Conservation (phyloP, 35 echinoderm and acorn worm genomes). For the Ophioderma brevispina region DNA sequence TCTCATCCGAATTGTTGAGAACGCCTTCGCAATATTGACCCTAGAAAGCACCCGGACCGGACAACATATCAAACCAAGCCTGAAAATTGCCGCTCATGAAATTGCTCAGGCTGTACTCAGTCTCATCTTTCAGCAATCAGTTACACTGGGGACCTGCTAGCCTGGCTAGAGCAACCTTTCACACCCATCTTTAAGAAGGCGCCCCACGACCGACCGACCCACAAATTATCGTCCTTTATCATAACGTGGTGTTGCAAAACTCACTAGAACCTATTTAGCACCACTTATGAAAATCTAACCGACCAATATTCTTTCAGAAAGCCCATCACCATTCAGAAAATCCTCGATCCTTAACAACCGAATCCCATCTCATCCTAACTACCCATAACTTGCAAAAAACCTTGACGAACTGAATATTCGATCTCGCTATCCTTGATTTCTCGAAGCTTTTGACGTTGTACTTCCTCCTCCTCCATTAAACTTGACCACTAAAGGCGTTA, state of each 20-base stretch:
- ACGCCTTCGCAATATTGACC: too few species aligned
- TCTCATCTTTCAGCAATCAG: conserved; percentile 26
- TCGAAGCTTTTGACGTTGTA: conserved; percentile 47
- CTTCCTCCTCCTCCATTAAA: conserved; percentile 13
- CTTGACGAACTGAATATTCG: background rate
- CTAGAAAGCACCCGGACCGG: too few species aligned
- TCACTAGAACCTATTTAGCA: conserved; percentile 30
- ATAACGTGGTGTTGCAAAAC: conserved; percentile 23
- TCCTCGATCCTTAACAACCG: conserved; percentile 2
- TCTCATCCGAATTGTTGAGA: too few species aligned
- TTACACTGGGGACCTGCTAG: conserved; percentile 15
- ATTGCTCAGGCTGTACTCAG: conserved; percentile 29
- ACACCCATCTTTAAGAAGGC: conserved; percentile 58
- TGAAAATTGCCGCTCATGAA: conserved; percentile 13
- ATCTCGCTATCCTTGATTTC: conserved; percentile 49
- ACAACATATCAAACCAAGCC: conserved; percentile 14
- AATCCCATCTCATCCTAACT: conserved; percentile 35
- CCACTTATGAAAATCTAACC: background rate
- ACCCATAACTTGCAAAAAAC: conserved; percentile 23
- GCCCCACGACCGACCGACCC: background rate
- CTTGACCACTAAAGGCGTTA: conserved; percentile 45
- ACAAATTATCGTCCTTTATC: conserved; percentile 45
- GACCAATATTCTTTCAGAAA: conserved; percentile 23
- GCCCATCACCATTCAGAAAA: conserved; percentile 29
- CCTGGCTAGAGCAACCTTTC: conserved; percentile 17